A percentile compares a stretch with the other conserved stretches of the same genome.
Conservation (phyloP, 2,888 invertebrate species). For the Spodoptera exigua region DNA sequence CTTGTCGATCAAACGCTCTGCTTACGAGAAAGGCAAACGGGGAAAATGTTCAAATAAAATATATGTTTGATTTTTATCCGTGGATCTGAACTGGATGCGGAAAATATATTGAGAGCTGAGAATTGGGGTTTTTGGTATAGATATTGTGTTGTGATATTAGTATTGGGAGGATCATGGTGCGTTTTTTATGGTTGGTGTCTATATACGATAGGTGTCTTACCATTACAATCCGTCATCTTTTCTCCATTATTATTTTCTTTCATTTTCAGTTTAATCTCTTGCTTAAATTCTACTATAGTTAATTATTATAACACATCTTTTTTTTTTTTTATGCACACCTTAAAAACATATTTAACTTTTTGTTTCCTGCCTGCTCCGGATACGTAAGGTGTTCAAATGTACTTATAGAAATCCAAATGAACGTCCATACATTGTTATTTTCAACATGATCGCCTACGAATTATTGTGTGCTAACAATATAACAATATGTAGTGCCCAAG, state of each 20-base stretch:
- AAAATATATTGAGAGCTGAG: neutral
- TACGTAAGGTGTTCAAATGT: slow-evolving; percentile 4
- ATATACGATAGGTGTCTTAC: too few relatives aligned
- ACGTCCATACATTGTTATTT: slow-evolving; percentile 36
- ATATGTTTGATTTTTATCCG: slow-evolving; percentile 32
- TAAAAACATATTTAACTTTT: too few relatives aligned
- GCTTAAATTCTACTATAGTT: too few relatives aligned
- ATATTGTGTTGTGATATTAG: too few relatives aligned
- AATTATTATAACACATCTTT: too few relatives aligned
- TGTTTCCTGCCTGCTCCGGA: too few relatives aligned
- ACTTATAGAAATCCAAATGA: slow-evolving; percentile 17
- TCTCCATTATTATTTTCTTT: neutral
- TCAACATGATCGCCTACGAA: slow-evolving; percentile 42
- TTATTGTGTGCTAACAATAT: slow-evolving; percentile 22
- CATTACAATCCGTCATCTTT: too few relatives aligned
- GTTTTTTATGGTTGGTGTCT: too few relatives aligned
- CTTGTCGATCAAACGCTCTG: slow-evolving; percentile 49
- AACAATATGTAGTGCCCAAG: neutral
- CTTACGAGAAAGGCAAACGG: slow-evolving; percentile 25
- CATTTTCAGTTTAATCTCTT: neutral
- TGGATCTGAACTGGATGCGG: slow-evolving; percentile 2
- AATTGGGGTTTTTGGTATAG: neutral
- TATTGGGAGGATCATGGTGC: too few relatives aligned
- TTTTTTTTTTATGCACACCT: too few relatives aligned
- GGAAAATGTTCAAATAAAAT: slow-evolving; percentile 28